Conservation (phyloP, 2,888 invertebrate species). For the Nudaria mundana region DNA sequence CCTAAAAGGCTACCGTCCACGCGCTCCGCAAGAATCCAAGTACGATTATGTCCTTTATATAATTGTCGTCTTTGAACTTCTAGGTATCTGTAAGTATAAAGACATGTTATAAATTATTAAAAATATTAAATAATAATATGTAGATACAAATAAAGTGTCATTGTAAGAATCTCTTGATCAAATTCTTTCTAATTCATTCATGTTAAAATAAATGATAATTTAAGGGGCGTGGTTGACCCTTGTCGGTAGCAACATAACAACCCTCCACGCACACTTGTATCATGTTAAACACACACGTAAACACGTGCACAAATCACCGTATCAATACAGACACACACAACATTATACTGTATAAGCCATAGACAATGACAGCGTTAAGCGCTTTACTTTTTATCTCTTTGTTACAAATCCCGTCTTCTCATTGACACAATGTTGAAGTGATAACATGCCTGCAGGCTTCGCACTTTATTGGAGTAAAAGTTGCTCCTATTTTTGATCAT, state of each 20-base stretch:
- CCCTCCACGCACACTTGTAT: slow-evolving; percentile 40
- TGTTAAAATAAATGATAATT: slow-evolving; percentile 64
- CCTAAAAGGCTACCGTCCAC: too few species aligned
- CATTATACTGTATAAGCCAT: slow-evolving; percentile 43
- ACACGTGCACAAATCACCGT: slow-evolving; percentile 30
- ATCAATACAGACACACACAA: slow-evolving; percentile 44
- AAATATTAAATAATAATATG: too few species aligned
- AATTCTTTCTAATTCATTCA: slow-evolving; percentile 32
- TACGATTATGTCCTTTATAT: background rate
- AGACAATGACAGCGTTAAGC: slow-evolving; percentile 69
- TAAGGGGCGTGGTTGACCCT: slow-evolving; percentile 64
- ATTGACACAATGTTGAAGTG: slow-evolving; percentile 40
- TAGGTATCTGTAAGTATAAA: too few species aligned
- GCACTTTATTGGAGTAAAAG: slow-evolving; percentile 16
- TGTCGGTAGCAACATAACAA: slow-evolving; percentile 56
- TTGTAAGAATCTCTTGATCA: too few species aligned
- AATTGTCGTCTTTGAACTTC: too few species aligned
- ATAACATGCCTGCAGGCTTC: slow-evolving; percentile 15
- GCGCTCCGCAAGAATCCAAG: background rate
- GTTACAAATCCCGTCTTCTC: slow-evolving; percentile 47
- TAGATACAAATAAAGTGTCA: too few species aligned
- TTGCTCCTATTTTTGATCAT: too few species aligned
- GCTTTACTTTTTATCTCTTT: slow-evolving; percentile 73
- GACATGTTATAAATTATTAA: too few species aligned
- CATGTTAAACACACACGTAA: slow-evolving; percentile 20